These are phyloP conservation scores for Onychomys torridus DNA, from an alignment of 2,797 vertebrate genomes.

Conservation along the genomic window DNA sequence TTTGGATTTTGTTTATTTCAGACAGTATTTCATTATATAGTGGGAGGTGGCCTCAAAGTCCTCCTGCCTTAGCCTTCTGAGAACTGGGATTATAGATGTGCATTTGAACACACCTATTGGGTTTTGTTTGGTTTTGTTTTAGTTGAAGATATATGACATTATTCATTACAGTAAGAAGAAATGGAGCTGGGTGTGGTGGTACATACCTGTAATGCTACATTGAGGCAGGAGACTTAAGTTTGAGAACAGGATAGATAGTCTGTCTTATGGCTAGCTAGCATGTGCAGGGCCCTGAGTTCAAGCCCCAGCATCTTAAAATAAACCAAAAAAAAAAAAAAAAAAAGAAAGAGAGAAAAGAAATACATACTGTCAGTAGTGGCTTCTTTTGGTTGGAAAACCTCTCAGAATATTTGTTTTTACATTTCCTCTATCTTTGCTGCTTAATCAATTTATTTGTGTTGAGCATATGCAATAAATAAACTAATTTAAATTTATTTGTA, in stretches of 20 bases:
- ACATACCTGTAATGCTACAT: background rate
- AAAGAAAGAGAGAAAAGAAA: background rate
- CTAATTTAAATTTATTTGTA: slow-evolving; percentile 28
- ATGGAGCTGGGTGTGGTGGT: background rate
- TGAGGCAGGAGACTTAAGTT: background rate
- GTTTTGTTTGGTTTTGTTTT: background rate
- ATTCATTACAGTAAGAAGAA: background rate
- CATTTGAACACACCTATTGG: background rate
- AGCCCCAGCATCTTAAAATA: slow-evolving; percentile 6
- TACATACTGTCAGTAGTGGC: background rate
- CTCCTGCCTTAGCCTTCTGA: background rate
- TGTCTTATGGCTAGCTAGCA: background rate
- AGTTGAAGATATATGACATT: background rate
- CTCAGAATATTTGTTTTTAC: background rate
- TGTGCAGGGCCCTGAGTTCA: background rate
- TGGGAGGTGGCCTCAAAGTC: background rate
- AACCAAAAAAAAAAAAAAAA: background rate
- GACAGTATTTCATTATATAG: background rate
- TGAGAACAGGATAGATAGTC: background rate
- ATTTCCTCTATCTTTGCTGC: slow-evolving; percentile 16
- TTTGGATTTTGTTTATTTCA: background rate
- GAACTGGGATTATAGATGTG: background rate
- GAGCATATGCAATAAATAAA: slow-evolving; percentile 5
- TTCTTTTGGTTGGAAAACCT: slow-evolving; percentile 7
- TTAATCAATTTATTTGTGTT: background rate